Base-by-base conservation (phyloP, 2,888 invertebrate species). In the Chloroclystis v-ata region DNA sequence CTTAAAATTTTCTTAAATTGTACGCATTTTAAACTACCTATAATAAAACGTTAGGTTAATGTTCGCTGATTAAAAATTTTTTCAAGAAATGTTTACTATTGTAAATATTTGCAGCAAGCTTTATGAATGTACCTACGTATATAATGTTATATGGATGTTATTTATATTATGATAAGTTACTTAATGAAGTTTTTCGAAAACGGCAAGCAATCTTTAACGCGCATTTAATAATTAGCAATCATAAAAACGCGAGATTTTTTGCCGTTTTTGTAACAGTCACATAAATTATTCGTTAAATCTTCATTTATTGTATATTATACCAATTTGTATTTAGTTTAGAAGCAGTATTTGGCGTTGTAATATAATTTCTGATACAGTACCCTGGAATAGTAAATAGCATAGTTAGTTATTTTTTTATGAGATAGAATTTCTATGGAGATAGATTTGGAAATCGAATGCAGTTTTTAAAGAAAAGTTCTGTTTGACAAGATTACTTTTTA, bases 261-360 rank as follows among this genome's bases (percentile, higher is more conserved):
- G 76, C 75, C 72, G 64, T 67, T 79, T 82, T 80, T 71, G 69
- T 67, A 52, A 54, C 68, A 63, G 63, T 65, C 60, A 71, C 44
- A 66, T 75, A 73, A 77, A 72, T 73, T 75, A 77, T 73, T 55
- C 69, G 67, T 64, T 59, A 69, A 43, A 63, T 71, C 67, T 73
- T 73, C 67, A 71, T 69, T 78, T 70, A 67, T 73, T 72, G 70
- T 79, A 78, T 75, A 78, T 75, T 69, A 71, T 72, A 75, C 69
- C 74, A 76, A 71, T 73, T 70, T 75, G 63, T 45, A 43, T 64
- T 74, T 78, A 75, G 76, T 67, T 63, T 82, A 82, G 78, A 74
- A 79, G 62, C 84, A 85, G 82, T 85, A 84, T 83, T 83, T 65
- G 74, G 69, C 75, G 78, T 76, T 75, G 75, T 81, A 71, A 71